A percentile compares a stretch with the other conserved stretches of the same genome.
Conservation (phyloP, 2,888 invertebrate species). For the Girardia tigrina region DNA sequence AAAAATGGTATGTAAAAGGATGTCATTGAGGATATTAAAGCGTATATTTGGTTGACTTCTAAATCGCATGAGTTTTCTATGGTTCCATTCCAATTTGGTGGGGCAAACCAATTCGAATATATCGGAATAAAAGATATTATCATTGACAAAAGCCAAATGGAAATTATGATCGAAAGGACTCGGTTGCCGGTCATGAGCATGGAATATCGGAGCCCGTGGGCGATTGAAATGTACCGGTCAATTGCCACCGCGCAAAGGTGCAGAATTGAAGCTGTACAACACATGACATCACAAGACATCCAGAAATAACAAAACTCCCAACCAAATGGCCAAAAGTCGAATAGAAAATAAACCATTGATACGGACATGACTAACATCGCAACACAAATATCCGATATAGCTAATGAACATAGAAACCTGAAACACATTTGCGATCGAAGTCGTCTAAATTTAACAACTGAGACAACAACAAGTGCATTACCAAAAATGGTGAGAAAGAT, state of each 20-base stretch:
- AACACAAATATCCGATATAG: constrained; percentile 4
- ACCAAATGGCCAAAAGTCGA: background rate
- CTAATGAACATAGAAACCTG: constrained; percentile 10
- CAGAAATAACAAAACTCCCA: constrained; percentile 5
- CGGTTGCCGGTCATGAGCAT: background rate
- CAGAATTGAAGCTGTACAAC: constrained; percentile 3
- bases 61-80: background rate
- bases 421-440: constrained; percentile 7
- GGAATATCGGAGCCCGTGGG: background rate
- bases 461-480: background rate
- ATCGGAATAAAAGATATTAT: background rate
- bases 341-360: background rate
- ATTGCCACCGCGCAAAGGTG: background rate
- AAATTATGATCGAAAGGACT: background rate
- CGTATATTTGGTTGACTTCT: background rate
- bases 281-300: constrained; percentile 17
- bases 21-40: background rate
- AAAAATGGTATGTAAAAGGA: background rate
- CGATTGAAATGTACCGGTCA: background rate
- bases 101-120: constrained; percentile 14
- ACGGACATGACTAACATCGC: background rate
- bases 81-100: background rate
- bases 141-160: background rate
- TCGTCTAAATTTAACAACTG: background rate
- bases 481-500: background rate